Evolutionary conservation across 2,797 vertebrate species (phyloP).

Genomic region (Lagodon rhomboides): DNA sequence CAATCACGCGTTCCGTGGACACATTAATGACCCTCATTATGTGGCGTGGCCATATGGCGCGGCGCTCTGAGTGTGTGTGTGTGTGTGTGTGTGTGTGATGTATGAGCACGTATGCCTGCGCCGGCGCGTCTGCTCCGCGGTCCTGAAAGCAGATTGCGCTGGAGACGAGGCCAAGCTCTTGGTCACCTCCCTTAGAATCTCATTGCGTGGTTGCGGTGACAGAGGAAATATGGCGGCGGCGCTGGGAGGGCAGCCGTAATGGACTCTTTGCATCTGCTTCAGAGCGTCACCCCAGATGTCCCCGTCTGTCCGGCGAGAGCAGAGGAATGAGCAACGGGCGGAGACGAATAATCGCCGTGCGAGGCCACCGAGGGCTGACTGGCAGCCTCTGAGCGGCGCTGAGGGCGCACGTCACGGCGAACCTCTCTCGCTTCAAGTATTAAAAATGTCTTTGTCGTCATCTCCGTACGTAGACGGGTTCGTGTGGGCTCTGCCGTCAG

Average conservation of each 20-base stretch:
- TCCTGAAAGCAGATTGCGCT: slow-evolving; percentile 78
- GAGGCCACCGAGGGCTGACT: slow-evolving; percentile 24
- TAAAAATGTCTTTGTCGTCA: slow-evolving; percentile 54
- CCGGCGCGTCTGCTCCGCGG: slow-evolving; percentile 32
- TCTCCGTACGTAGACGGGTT: neutral
- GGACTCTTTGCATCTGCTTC: slow-evolving; percentile 80
- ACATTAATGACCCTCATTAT: slow-evolving; percentile 82
- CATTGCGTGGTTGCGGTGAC: slow-evolving; percentile 66
- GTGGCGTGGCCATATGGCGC: slow-evolving; percentile 65
- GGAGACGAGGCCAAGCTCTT: slow-evolving; percentile 69
- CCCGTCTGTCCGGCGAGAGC: slow-evolving; percentile 60
- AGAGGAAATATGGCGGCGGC: slow-evolving; percentile 73
- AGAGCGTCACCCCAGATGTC: slow-evolving; percentile 76
- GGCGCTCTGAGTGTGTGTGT: slow-evolving; percentile 9
- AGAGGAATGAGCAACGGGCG: slow-evolving; percentile 44
- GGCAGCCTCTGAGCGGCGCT: neutral
- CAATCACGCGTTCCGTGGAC: slow-evolving; percentile 71
- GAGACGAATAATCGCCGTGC: slow-evolving; percentile 8
- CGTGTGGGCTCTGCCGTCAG: neutral
- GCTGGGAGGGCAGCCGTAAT: slow-evolving; percentile 68
- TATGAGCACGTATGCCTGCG: slow-evolving; percentile 3
- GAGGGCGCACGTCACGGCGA: slow-evolving; percentile 11
- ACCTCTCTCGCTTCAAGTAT: slow-evolving; percentile 42
- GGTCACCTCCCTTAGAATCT: slow-evolving; percentile 69
- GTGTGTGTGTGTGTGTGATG: slow-evolving; percentile 9